phyloP scores from a whole-genome alignment of 2,888 invertebrate species.

The Andrena bucephala region DNA sequence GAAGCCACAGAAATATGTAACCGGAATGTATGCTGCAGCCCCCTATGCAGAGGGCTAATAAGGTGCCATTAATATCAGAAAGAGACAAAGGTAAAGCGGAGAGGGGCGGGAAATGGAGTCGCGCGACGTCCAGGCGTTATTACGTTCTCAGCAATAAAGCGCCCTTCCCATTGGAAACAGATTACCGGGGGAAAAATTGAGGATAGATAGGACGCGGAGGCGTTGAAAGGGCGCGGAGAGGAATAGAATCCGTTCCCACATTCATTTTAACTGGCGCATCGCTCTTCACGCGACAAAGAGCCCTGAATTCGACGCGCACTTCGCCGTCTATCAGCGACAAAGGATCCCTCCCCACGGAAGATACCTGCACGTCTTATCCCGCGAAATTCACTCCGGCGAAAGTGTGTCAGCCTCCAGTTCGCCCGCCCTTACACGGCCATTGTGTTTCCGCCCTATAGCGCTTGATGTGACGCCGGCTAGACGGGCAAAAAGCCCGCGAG shows the following conservation, averaged over 20 bases:
- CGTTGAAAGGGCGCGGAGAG: slow-evolving; percentile 15
- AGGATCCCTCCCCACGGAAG: slow-evolving; percentile 31
- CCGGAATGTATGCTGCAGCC: not conserved
- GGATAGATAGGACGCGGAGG: slow-evolving; percentile 34
- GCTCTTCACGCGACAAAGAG: slow-evolving; percentile 18
- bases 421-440: slow-evolving; percentile 37
- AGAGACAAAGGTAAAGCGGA: not conserved
- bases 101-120: not conserved
- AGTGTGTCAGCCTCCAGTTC: slow-evolving; percentile 50
- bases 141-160: slow-evolving; percentile 20
- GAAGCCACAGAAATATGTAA: not conserved
- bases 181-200: slow-evolving; percentile 49
- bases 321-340: slow-evolving; percentile 57
- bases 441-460: slow-evolving; percentile 45
- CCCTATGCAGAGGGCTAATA: not conserved
- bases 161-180: slow-evolving; percentile 45
- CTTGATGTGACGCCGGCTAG: slow-evolving; percentile 53
- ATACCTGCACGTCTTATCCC: slow-evolving; percentile 59
- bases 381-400: slow-evolving; percentile 54
- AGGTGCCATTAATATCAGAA: not conserved
- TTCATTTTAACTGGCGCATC: slow-evolving; percentile 49
- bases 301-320: slow-evolving; percentile 43
- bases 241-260: slow-evolving; percentile 10
- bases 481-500: slow-evolving; percentile 42
- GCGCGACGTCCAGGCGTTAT: slow-evolving; percentile 35